Percentiles rank a stretch among this genome's conserved stretches.
phyloP scores from a whole-genome alignment of 1,140 invertebrate species.

The Drosophila tani region DNA sequence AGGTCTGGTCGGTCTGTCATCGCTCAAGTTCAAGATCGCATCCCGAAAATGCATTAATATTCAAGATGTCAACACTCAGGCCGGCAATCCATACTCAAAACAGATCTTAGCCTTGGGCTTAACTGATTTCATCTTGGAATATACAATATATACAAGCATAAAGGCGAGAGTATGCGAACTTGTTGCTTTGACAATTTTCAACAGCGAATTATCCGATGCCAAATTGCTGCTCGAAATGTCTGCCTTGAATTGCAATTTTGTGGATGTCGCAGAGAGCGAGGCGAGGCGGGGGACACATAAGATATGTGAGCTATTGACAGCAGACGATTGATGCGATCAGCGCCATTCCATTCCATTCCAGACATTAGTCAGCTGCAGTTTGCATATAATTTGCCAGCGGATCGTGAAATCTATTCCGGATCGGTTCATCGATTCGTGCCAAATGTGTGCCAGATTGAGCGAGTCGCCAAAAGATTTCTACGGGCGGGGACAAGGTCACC shows the following conservation, averaged over 20 bases:
- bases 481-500: slow-evolving; percentile 37
- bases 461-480: slow-evolving; percentile 32
- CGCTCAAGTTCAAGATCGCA: slow-evolving; percentile 42
- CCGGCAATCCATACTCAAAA: slow-evolving; percentile 60
- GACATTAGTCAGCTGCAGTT: slow-evolving; percentile 66
- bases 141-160: slow-evolving; percentile 23
- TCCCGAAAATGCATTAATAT: slow-evolving; percentile 63
- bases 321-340: slow-evolving; percentile 71
- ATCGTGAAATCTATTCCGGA: slow-evolving; percentile 54
- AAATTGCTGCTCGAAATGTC: slow-evolving; percentile 39
- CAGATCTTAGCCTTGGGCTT: slow-evolving; percentile 62
- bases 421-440: slow-evolving; percentile 55
- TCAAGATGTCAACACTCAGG: slow-evolving; percentile 69
- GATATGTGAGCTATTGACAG: slow-evolving; percentile 42
- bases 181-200: slow-evolving; percentile 61
- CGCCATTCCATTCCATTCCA: slow-evolving; percentile 53
- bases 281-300: slow-evolving; percentile 19
- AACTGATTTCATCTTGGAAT: slow-evolving; percentile 77
- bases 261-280: slow-evolving; percentile 20
- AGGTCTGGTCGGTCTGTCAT: slow-evolving; percentile 29
- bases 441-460: slow-evolving; percentile 75
- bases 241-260: slow-evolving; percentile 62
- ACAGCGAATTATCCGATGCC: slow-evolving; percentile 46
- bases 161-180: slow-evolving; percentile 33
- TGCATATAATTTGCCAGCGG: slow-evolving; percentile 45